Evolutionary conservation across 1,140 invertebrate species (phyloP), one percentile per base, ranked within the genome.

Genomic region (Laodelphax striatellus): DNA sequence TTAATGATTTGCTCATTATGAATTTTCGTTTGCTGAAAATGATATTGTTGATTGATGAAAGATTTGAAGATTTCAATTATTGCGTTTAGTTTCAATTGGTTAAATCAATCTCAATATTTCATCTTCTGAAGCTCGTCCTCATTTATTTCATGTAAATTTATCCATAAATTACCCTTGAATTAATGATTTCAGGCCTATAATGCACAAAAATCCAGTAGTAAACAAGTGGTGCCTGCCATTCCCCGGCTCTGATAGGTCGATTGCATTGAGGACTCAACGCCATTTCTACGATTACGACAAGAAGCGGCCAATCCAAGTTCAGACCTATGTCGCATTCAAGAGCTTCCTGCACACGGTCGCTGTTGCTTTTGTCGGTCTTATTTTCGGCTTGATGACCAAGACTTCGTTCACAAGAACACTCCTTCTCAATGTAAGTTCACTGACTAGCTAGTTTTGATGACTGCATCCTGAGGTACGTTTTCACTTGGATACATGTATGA

Each of bases 221-320:
- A 69, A 81, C 52, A 78, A 79, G n/a, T 94, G 84, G 81, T 87
- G 84, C 66, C 42, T 87, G 1, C 82, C 86, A 13, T 95, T 95
- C 72, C 80, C 80, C 0, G 88, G 88, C 9, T 77, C 86, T 21
- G 94, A 97, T 77, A 78, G 80, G 58, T 85, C 88, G 8, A 83
- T 97, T 9, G 82, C 88, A 4, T 69, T 81, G 56, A 78, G 91
- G 21, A 84, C 89, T 1, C 90, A 94, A 66, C 78, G 85, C 50
- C 82, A 81, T 69, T 79, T 87, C 3, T 86, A 82, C 67, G 79
- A 86, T 24, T 72, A 77, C 4, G 78, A 86, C 10, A 79, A 86
- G 55, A 77, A 83, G 63, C 77, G 85, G 17, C 92, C 92, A 1
- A 77, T 81, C 2, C 87, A 87, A 70, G 73, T 85, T 67, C 75